Conservation (phyloP, 2,797 vertebrate species). For the Pelobates cultripes region DNA sequence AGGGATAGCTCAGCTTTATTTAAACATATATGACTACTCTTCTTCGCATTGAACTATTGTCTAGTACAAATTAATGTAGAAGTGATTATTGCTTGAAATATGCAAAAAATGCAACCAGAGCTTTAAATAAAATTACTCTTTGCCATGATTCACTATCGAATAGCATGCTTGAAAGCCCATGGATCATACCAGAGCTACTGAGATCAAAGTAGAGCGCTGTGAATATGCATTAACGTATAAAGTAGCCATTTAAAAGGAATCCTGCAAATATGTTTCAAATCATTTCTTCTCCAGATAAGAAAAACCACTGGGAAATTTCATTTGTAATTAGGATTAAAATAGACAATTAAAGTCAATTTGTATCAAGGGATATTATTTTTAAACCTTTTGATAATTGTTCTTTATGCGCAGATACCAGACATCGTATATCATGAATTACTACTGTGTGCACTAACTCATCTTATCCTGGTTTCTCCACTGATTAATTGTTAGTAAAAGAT, state of each 20-base stretch:
- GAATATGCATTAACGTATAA: background rate
- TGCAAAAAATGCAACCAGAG: background rate
- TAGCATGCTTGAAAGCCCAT: background rate
- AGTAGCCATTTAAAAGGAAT: background rate
- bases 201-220: slow-evolving; percentile 21
- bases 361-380: slow-evolving; percentile 37
- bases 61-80: too few relatives aligned
- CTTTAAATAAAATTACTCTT: too few relatives aligned
- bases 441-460: slow-evolving; percentile 38
- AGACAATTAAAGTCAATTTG: slow-evolving; percentile 51
- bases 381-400: slow-evolving; percentile 37
- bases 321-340: slow-evolving; percentile 50
- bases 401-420: slow-evolving; percentile 22
- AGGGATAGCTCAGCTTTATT: too few relatives aligned
- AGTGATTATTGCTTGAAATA: too few relatives aligned
- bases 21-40: too few relatives aligned
- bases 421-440: slow-evolving; percentile 22
- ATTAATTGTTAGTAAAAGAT: slow-evolving; percentile 23
- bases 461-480: slow-evolving; percentile 13
- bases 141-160: too few relatives aligned
- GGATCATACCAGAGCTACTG: background rate
- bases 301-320: slow-evolving; percentile 46
- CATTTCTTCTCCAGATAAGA: slow-evolving; percentile 43
- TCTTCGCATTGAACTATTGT: too few relatives aligned
- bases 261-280: slow-evolving; percentile 40